Evolutionary conservation across 2,113 vertebrate species (phyloP).

Genomic region (Pao palembangensis): DNA sequence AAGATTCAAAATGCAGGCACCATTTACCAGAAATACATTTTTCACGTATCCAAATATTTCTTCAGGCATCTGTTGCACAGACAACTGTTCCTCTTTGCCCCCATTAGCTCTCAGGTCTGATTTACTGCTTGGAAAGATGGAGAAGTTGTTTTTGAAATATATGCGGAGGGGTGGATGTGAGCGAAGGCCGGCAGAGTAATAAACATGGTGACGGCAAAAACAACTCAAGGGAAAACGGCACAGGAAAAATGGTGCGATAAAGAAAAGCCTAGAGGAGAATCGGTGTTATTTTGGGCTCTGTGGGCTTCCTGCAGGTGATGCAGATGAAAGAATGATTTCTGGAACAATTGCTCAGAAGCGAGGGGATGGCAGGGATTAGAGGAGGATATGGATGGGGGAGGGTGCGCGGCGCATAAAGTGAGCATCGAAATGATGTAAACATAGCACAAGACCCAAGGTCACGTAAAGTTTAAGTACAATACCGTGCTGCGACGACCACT

Average conservation of each 20-base stretch:
- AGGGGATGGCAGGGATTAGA: slow-evolving; percentile 44
- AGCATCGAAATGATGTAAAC: slow-evolving; percentile 48
- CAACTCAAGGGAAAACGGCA: slow-evolving; percentile 65
- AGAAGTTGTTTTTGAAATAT: slow-evolving; percentile 36
- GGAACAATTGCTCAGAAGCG: slow-evolving; percentile 67
- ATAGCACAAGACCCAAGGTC: slow-evolving; percentile 40
- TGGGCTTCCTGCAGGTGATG: slow-evolving; percentile 78
- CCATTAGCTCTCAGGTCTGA: not conserved
- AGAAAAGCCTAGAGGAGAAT: slow-evolving; percentile 64
- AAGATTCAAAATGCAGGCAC: not conserved
- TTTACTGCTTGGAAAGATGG: slow-evolving; percentile 10
- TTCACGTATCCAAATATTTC: not conserved
- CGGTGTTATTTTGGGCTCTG: slow-evolving; percentile 69
- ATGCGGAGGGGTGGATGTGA: slow-evolving; percentile 10
- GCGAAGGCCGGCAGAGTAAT: slow-evolving; percentile 59
- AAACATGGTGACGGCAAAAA: slow-evolving; percentile 47
- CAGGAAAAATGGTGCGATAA: slow-evolving; percentile 67
- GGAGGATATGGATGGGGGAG: slow-evolving; percentile 14
- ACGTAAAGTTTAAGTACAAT: slow-evolving; percentile 25
- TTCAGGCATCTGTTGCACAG: not conserved
- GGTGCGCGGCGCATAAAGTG: slow-evolving; percentile 9
- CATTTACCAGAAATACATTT: not conserved
- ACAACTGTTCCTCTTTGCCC: too few relatives aligned
- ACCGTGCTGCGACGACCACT: slow-evolving; percentile 2
- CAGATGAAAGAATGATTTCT: slow-evolving; percentile 68